These are phyloP conservation scores for Coptodon rendalli DNA, from an alignment of 2,113 vertebrate genomes.

Conservation along the genomic window DNA sequence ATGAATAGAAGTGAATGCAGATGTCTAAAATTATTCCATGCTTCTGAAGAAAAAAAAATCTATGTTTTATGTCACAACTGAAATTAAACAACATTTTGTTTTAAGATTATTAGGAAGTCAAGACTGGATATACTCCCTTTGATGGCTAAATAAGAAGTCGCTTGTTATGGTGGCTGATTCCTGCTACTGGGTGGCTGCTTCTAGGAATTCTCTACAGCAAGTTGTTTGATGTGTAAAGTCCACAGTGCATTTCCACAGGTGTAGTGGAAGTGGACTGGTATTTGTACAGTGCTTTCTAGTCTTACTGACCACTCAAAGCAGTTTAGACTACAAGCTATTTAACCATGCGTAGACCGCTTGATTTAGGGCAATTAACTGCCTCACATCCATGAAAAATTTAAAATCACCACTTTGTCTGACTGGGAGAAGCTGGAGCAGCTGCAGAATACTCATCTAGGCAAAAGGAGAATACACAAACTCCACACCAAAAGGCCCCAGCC, in stretches of 20 bases:
- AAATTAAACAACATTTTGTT: background rate
- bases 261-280: background rate
- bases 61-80: background rate
- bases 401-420: background rate
- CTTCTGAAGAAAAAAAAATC: background rate
- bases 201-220: background rate
- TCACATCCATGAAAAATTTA: background rate
- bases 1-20: background rate
- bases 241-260: background rate
- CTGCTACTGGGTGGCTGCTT: background rate
- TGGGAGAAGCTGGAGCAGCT: background rate
- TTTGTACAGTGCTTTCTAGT: background rate
- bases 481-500: background rate
- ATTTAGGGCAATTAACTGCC: background rate
- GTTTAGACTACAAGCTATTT: background rate
- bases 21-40: background rate
- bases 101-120: background rate
- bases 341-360: accelerated
- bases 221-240: background rate
- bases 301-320: background rate
- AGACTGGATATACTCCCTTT: background rate
- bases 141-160: background rate
- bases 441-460: background rate
- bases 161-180: background rate
- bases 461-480: background rate